phyloP scores from a whole-genome alignment of 2,888 invertebrate genomes.

The Orchesella flavescens region DNA sequence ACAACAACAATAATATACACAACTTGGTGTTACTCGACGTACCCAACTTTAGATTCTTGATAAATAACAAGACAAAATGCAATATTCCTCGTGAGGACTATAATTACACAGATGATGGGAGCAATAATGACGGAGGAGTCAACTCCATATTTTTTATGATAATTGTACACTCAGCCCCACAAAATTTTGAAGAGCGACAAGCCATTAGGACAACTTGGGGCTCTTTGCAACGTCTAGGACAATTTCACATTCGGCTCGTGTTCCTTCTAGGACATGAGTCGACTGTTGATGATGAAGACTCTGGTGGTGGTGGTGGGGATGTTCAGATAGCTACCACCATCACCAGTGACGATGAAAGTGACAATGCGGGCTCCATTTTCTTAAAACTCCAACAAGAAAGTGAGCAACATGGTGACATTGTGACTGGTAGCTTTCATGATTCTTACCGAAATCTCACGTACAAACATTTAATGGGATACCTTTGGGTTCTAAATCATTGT shows the following conservation, averaged over 20 bases:
- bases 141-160: conserved; percentile 70
- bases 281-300: conserved; percentile 24
- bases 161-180: conserved; percentile 73
- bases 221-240: conserved; percentile 65
- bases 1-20: conserved; percentile 21
- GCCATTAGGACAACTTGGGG: conserved; percentile 73
- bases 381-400: conserved; percentile 66
- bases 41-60: conserved; percentile 52
- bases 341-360: conserved; percentile 23
- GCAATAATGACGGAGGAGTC: conserved; percentile 25
- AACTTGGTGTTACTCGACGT: conserved; percentile 38
- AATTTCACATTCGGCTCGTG: conserved; percentile 68
- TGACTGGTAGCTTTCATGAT: conserved; percentile 71
- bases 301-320: background rate
- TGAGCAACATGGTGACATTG: conserved; percentile 64
- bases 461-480: conserved; percentile 72
- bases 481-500: conserved; percentile 71
- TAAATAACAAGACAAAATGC: conserved; percentile 62
- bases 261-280: conserved; percentile 71
- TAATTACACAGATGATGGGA: conserved; percentile 47
- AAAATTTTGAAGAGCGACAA: conserved; percentile 72
- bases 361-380: background rate
- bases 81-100: conserved; percentile 51
- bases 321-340: background rate
- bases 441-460: conserved; percentile 72